Percentiles rank a stretch among this genome's conserved stretches.
Conservation (phyloP, 2,797 vertebrate genomes). For the Sarcophilus harrisii region DNA sequence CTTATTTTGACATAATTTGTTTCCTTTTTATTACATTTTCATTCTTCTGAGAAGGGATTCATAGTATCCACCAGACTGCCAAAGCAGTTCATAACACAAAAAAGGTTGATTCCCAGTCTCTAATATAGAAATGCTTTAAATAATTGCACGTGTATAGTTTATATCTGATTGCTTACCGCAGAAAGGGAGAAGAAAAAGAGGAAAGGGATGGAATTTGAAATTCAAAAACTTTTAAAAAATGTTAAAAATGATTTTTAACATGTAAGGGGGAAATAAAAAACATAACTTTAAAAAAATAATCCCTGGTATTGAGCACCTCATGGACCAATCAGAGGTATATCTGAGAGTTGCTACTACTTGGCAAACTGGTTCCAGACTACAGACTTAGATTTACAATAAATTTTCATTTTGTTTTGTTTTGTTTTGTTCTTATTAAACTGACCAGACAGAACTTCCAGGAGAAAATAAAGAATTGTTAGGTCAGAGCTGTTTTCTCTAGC, state of each 20-base stretch:
- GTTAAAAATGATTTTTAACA: not conserved
- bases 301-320: not conserved
- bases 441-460: not conserved
- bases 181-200: not conserved
- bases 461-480: not conserved
- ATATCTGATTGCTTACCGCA: not conserved
- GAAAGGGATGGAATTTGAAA: not conserved
- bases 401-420: too few relatives aligned
- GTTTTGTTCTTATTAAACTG: not conserved
- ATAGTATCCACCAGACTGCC: not conserved
- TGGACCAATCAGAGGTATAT: not conserved
- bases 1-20: not conserved
- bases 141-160: not conserved
- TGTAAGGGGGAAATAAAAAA: not conserved
- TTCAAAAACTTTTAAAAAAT: not conserved
- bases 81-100: not conserved
- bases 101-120: not conserved
- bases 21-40: not conserved
- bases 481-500: not conserved
- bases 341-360: not conserved
- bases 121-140: not conserved
- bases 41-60: not conserved
- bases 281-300: not conserved
- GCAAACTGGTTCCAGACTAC: not conserved
- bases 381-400: not conserved